Evolutionary conservation across 1,140 invertebrate species (phyloP).

Genomic region (Drosophila bocki): DNA sequence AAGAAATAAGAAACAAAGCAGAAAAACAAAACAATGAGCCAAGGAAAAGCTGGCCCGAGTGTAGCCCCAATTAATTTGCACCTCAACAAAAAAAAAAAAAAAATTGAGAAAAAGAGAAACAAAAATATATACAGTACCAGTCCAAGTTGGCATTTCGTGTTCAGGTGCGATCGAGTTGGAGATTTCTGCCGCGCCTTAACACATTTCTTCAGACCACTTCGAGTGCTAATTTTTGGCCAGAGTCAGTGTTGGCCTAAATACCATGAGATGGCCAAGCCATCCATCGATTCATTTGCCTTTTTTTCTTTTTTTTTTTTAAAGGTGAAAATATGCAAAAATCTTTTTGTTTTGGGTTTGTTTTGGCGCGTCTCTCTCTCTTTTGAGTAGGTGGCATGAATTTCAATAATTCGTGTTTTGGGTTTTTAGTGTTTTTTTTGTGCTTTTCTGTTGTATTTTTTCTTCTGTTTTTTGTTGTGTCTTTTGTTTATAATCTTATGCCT

Average conservation of each 20-base stretch:
- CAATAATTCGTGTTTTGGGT: conserved; percentile 43
- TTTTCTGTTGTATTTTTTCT: conserved; percentile 6
- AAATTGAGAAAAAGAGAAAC: background rate
- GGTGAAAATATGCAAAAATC: conserved; percentile 67
- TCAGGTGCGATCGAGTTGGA: conserved; percentile 49
- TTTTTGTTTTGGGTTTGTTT: conserved; percentile 13
- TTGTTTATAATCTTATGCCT: conserved; percentile 13
- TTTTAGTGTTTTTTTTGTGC: conserved; percentile 6
- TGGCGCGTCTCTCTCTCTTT: conserved; percentile 2
- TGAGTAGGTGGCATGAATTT: conserved; percentile 56
- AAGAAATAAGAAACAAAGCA: conserved; percentile 21
- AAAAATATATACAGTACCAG: background rate
- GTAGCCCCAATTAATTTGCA: conserved; percentile 68
- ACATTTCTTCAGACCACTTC: conserved; percentile 49
- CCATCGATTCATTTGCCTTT: conserved; percentile 3
- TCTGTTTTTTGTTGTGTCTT: background rate
- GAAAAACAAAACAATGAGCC: conserved; percentile 16
- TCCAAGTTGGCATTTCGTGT: conserved; percentile 48
- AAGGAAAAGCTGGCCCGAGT: conserved; percentile 24
- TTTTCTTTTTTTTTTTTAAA: conserved; percentile 13
- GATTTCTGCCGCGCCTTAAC: conserved; percentile 67
- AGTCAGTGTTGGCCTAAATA: conserved; percentile 52
- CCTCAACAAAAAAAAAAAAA: conserved; percentile 22
- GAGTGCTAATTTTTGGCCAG: conserved; percentile 57
- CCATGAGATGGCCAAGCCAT: conserved; percentile 42